These are phyloP conservation scores for Drosophila austrosaltans DNA, from an alignment of 2,888 invertebrate species.

Conservation along the genomic window DNA sequence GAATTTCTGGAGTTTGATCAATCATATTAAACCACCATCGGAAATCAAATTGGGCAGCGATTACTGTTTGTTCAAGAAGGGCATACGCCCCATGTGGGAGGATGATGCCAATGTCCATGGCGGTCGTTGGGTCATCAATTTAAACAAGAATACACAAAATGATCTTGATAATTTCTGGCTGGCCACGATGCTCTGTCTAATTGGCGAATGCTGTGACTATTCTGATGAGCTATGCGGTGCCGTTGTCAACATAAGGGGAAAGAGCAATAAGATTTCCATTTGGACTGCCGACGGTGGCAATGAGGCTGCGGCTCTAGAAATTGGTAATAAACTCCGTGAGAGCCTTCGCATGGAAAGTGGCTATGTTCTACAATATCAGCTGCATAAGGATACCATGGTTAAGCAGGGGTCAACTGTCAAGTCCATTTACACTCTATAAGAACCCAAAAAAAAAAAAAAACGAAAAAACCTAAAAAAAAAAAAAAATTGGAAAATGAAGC, in stretches of 20 bases:
- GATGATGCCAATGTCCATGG: conserved; percentile 91
- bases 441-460: too few species aligned
- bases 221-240: conserved; percentile 97
- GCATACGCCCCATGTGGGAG: conserved; percentile 93
- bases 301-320: conserved; percentile 90
- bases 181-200: conserved; percentile 91
- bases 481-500: background rate
- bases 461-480: background rate
- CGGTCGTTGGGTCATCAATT: conserved; percentile 91
- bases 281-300: conserved; percentile 94
- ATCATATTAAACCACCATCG: conserved; percentile 92
- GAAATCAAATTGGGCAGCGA: conserved; percentile 91
- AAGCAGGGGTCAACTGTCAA: conserved; percentile 92
- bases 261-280: conserved; percentile 94
- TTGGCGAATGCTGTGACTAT: conserved; percentile 97
- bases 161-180: conserved; percentile 92
- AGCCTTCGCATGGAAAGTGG: conserved; percentile 87
- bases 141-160: conserved; percentile 88
- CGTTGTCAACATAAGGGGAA: conserved; percentile 95
- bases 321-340: conserved; percentile 94
- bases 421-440: conserved; percentile 79
- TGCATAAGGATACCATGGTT: conserved; percentile 92
- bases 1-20: conserved; percentile 98
- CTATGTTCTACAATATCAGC: conserved; percentile 87
- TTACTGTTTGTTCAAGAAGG: conserved; percentile 90